Evolutionary conservation across 2,888 invertebrate genomes (phyloP), one percentile per base, ranked within the genome.

Genomic region (Anthoptus insignis): DNA sequence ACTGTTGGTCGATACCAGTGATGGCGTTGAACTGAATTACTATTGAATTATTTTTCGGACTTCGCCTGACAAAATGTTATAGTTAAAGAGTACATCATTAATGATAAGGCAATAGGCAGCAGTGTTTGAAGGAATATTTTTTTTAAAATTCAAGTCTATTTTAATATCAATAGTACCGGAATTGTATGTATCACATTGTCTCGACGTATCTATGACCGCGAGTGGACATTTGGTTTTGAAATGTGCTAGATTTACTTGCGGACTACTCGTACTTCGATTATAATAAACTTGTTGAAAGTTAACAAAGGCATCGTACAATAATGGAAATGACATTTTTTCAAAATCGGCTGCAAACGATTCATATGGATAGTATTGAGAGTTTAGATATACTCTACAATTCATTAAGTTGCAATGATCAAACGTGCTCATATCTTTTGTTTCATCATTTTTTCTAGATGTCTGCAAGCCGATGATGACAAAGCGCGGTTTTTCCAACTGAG

Each of bases 391-490:
- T 22, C 42, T 39, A 9, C 24, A 21, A 42, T 57, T 27, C 4
- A 24, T 7, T n/a, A 57, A 42, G 42, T 57, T 57, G 27, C 7
- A 14, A 45, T 67, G 64, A 45, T 67, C 66, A 13, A 67, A 67
- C 42, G n/a, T 2, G n/a, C 66, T 66, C 58, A 58, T 63, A 22
- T 66, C 63, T 54, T 66, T 59, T 3, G 6, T 34, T 14, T 58
- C 16, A 0, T 59, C 64, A 52, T 64, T 64, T 13, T 39, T 50
- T 5, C 59, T 63, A 8, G 49, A 59, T 22, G 53, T 54, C 24
- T 67, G 67, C 4, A 67, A 37, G 1, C 64, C 66, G 9, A 67
- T 32, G 8, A 67, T 67, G 32, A 67, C n/a, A 21, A 34, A 67
- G 7, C 66, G 64, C 0, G 66, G 66, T 29, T 67, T 67, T 34